A percentile compares a stretch with the other conserved stretches of the same genome.
Evolutionary conservation across 2,888 invertebrate species (phyloP).

Genomic region (Cephus sareptanus): DNA sequence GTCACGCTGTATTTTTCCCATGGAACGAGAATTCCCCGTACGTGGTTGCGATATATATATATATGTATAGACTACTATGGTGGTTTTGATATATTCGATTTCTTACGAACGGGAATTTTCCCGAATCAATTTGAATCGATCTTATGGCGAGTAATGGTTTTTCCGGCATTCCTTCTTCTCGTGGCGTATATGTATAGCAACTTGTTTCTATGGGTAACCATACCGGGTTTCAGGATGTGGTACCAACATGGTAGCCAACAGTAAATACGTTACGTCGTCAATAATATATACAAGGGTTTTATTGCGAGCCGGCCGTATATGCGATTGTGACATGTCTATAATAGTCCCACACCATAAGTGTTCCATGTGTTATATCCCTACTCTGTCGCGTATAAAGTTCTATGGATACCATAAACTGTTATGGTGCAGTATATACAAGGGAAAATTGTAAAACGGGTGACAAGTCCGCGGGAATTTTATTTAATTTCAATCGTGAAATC

Average conservation of each 20-base stretch:
- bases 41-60: too few relatives aligned
- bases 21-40: not conserved
- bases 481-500: constrained; percentile 29
- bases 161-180: not conserved
- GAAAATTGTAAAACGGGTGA: constrained; percentile 27
- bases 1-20: not conserved
- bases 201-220: not conserved
- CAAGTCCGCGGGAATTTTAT: constrained; percentile 25
- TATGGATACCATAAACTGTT: constrained; percentile 32
- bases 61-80: not conserved
- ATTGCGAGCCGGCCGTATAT: constrained; percentile 30
- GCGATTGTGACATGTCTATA: constrained; percentile 45
- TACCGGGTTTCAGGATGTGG: not conserved
- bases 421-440: constrained; percentile 25
- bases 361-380: constrained; percentile 4
- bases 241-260: constrained; percentile 29
- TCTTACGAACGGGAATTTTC: not conserved
- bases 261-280: constrained; percentile 38
- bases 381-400: not conserved
- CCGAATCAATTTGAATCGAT: not conserved
- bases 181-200: not conserved
- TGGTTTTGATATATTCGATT: not conserved
- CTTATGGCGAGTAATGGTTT: not conserved
- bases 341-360: constrained; percentile 12
- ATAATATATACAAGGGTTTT: constrained; percentile 39